Conservation (phyloP, 2,888 invertebrate genomes). For the Baccha elongata region DNA sequence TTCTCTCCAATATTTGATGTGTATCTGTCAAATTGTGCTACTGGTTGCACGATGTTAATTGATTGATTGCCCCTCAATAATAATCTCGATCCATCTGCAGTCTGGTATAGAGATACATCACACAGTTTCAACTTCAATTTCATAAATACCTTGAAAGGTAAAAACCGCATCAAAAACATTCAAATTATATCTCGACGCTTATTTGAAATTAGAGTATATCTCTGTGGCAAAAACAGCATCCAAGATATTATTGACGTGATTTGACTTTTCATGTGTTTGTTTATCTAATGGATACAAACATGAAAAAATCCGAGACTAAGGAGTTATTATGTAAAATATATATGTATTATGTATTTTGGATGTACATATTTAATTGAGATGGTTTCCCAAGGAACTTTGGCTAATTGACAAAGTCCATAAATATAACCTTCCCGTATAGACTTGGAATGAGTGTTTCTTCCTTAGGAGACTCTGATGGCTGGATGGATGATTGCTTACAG, state of each 20-base stretch:
- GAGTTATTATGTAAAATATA: conserved; percentile 18
- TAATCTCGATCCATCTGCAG: conserved; percentile 10
- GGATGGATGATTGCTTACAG: conserved; percentile 4
- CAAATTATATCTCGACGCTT: conserved; percentile 29
- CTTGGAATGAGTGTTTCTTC: conserved; percentile 37
- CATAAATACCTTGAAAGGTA: conserved; percentile 1
- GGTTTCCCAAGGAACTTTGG: conserved; percentile 23
- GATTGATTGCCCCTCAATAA: conserved; percentile 49
- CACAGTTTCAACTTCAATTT: not conserved
- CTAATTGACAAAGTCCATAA: conserved; percentile 69
- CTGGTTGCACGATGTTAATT: conserved; percentile 54
- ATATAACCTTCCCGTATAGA: conserved; percentile 18
- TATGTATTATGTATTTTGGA: too few relatives aligned
- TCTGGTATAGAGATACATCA: too few relatives aligned
- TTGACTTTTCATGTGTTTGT: conserved; percentile 54
- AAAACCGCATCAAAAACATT: conserved; percentile 50
- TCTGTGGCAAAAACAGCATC: not conserved
- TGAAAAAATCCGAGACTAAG: not conserved
- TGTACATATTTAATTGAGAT: conserved; percentile 54
- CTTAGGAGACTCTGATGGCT: not conserved
- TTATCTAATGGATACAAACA: conserved; percentile 48
- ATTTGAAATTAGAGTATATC: conserved; percentile 11
- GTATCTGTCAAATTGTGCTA: conserved; percentile 18
- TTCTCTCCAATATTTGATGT: not conserved
- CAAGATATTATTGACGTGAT: conserved; percentile 46